Conservation (phyloP, 2,113 vertebrate species). For the Tachycineta bicolor region DNA sequence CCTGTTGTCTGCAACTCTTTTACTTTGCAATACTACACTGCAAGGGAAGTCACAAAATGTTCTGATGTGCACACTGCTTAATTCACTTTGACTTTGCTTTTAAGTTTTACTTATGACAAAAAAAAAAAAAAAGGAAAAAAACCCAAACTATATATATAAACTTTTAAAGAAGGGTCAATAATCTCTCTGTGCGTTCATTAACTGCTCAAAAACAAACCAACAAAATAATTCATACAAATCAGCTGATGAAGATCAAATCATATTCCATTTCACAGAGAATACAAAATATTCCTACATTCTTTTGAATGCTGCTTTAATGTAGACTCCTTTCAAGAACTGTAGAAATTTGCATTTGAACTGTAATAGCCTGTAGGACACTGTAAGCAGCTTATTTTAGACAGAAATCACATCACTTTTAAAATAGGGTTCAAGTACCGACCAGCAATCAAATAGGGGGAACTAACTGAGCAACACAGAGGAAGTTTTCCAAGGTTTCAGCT, state of each 20-base stretch:
- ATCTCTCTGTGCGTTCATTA: constrained; percentile 6
- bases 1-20: neutral
- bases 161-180: constrained; percentile 3
- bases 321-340: constrained; percentile 47
- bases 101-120: neutral
- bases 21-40: neutral
- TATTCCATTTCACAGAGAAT: constrained; percentile 44
- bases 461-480: constrained; percentile 19
- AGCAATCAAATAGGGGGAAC: constrained; percentile 31
- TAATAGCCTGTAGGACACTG: constrained; percentile 25
- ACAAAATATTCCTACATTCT: constrained; percentile 60
- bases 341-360: constrained; percentile 10
- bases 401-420: constrained; percentile 52
- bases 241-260: constrained; percentile 50
- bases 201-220: constrained; percentile 37
- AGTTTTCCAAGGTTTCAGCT: constrained; percentile 21
- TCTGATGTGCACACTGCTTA: neutral
- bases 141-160: neutral
- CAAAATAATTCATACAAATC: constrained; percentile 41
- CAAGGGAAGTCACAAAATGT: neutral
- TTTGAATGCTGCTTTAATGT: constrained; percentile 40
- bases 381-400: constrained; percentile 64
- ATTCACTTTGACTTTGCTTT: neutral
- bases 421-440: constrained; percentile 20
- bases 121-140: neutral